Percentiles rank a stretch among this genome's conserved stretches.
These are phyloP conservation scores for Acipenser oxyrinchus DNA, from an alignment of 2,797 vertebrate genomes.

Conservation along the genomic window DNA sequence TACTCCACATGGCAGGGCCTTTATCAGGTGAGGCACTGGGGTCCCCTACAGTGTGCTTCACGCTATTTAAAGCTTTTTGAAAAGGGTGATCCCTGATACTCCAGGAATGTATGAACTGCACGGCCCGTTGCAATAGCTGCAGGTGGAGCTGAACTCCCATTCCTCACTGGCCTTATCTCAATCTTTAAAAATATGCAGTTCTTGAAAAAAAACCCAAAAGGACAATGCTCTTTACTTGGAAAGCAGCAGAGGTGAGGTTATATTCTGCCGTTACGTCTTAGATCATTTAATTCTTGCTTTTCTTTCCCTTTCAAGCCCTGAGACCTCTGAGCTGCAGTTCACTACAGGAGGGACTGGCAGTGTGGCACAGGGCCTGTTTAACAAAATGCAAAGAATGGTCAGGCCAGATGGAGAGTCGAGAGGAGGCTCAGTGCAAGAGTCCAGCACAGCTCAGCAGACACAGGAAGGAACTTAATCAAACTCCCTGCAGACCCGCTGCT, in stretches of 20 bases:
- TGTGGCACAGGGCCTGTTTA: neutral
- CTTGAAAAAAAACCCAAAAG: neutral
- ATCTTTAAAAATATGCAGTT: neutral
- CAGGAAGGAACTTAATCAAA: constrained; percentile 56
- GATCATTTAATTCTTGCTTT: neutral
- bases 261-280: constrained; percentile 5
- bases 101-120: neutral
- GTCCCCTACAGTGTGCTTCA: too few species aligned
- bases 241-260: neutral
- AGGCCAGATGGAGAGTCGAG: constrained; percentile 18
- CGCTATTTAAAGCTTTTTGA: too few species aligned
- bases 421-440: constrained; percentile 3
- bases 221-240: neutral
- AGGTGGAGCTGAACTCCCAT: neutral
- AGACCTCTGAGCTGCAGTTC: neutral
- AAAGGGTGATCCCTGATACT: neutral
- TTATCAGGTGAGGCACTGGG: too few species aligned
- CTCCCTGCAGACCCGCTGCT: constrained; percentile 53
- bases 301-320: neutral
- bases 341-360: neutral
- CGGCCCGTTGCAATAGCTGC: neutral
- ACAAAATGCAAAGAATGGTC: constrained; percentile 1
- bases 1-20: too few species aligned
- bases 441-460: constrained; percentile 38
- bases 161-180: neutral